phyloP scores from a whole-genome alignment of 2,888 invertebrate genomes.

The Liopterus haemorrhoidalis region DNA sequence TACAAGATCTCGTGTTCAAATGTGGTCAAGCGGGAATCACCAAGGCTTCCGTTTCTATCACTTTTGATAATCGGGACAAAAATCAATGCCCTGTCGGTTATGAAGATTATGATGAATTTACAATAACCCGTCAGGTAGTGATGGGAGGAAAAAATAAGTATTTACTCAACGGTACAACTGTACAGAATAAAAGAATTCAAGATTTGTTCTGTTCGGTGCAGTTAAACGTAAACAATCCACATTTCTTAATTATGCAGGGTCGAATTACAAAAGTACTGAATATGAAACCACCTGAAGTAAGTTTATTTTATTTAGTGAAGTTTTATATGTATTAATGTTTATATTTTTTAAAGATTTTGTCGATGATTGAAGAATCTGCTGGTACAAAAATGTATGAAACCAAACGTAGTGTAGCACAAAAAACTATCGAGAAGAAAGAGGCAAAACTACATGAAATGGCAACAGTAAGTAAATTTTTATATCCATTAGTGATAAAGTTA shows the following conservation, averaged over 20 bases:
- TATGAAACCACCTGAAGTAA: slow-evolving; percentile 95
- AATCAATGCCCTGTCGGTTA: slow-evolving; percentile 84
- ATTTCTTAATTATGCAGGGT: slow-evolving; percentile 99
- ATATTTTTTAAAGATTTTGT: slow-evolving; percentile 69
- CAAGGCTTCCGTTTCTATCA: slow-evolving; percentile 91
- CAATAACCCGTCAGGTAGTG: slow-evolving; percentile 83
- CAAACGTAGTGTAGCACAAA: slow-evolving; percentile 81
- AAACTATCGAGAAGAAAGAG: slow-evolving; percentile 88
- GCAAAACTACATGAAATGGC: slow-evolving; percentile 81
- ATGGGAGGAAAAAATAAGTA: slow-evolving; percentile 90
- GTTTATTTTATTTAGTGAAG: slow-evolving; percentile 20
- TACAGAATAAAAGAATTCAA: slow-evolving; percentile 81
- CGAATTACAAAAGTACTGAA: slow-evolving; percentile 97
- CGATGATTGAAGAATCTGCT: slow-evolving; percentile 98
- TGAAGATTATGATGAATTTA: slow-evolving; percentile 84
- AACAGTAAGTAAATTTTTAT: slow-evolving; percentile 50
- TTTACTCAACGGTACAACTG: slow-evolving; percentile 85
- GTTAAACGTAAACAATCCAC: slow-evolving; percentile 97
- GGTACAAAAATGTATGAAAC: slow-evolving; percentile 95
- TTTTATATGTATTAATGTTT: slow-evolving; percentile 11
- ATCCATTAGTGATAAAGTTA: slow-evolving; percentile 2
- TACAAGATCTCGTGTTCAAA: slow-evolving; percentile 97
- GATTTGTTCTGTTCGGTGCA: slow-evolving; percentile 96
- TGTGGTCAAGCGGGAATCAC: slow-evolving; percentile 94
- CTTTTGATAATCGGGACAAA: slow-evolving; percentile 86